Conservation (phyloP, 2,797 vertebrate genomes). For the Trachurus trachurus region DNA sequence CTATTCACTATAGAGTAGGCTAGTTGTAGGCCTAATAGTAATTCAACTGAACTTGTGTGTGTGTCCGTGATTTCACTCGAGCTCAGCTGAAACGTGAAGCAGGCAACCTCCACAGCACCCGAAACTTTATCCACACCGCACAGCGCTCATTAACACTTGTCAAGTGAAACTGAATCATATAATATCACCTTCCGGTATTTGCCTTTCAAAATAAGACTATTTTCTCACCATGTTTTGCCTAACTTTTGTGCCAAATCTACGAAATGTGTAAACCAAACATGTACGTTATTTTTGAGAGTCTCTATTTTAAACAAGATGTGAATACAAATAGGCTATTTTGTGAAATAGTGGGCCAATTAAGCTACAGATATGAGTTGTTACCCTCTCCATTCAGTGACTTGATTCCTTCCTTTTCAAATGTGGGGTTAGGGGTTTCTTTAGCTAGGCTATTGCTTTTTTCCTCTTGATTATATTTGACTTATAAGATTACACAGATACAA, state of each 20-base stretch:
- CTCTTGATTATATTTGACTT: too few species aligned
- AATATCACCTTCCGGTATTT: not conserved
- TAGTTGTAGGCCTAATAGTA: too few species aligned
- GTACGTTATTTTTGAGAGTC: not conserved
- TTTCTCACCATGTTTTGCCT: not conserved
- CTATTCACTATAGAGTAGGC: too few species aligned
- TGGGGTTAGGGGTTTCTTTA: too few species aligned
- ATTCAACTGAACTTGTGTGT: not conserved
- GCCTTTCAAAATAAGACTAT: conserved; percentile 50
- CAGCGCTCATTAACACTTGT: conserved; percentile 6
- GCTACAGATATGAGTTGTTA: not conserved
- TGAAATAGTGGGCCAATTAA: not conserved
- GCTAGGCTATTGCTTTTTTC: too few species aligned
- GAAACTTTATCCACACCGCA: conserved; percentile 68
- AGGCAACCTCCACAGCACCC: conserved; percentile 14
- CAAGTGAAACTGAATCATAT: fast-evolving
- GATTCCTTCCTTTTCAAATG: too few species aligned
- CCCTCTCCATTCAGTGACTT: not conserved
- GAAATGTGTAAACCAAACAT: not conserved
- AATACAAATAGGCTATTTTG: not conserved
- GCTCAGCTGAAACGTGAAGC: conserved; percentile 59
- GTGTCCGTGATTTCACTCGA: conserved; percentile 22
- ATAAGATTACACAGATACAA: too few species aligned
- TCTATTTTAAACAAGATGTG: not conserved
- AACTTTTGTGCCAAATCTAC: not conserved